phyloP scores from a whole-genome alignment of 2,797 vertebrate genomes.

The Spea hammondii region DNA sequence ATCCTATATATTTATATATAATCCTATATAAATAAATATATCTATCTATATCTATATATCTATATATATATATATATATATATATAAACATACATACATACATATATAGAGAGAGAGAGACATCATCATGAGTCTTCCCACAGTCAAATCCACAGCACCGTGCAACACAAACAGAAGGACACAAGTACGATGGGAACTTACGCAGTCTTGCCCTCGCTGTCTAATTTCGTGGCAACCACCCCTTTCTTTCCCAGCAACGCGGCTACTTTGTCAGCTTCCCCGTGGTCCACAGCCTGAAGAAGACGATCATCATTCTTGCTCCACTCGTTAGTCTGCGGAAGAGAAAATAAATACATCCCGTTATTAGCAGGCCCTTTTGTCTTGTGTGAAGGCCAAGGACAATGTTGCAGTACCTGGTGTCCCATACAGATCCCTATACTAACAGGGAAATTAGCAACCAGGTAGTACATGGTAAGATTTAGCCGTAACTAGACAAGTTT shows the following conservation, averaged over 20 bases:
- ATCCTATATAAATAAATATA: too few relatives aligned
- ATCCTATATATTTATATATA: too few relatives aligned
- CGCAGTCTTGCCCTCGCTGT: conserved; percentile 92
- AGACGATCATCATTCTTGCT: conserved; percentile 96
- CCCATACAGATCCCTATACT: conserved; percentile 38
- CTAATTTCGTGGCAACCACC: conserved; percentile 85
- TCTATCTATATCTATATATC: too few relatives aligned
- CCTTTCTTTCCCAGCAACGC: conserved; percentile 92
- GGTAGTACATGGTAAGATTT: conserved; percentile 4
- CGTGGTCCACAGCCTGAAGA: conserved; percentile 91
- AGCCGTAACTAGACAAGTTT: not conserved
- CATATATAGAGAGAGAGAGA: too few relatives aligned
- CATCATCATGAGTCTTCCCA: too few relatives aligned
- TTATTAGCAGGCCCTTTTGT: too few relatives aligned
- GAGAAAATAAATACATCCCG: conserved; percentile 9
- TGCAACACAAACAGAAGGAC: not conserved
- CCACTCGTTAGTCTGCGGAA: conserved; percentile 86
- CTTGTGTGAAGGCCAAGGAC: not conserved
- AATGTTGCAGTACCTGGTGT: conserved; percentile 17
- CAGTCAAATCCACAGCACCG: not conserved
- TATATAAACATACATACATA: too few relatives aligned
- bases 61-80: too few relatives aligned
- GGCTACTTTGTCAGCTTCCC: conserved; percentile 88
- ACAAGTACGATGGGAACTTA: conserved; percentile 67
- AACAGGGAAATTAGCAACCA: not conserved